A percentile compares a stretch with the other conserved stretches of the same genome.
Conservation (phyloP, 2,113 vertebrate species). For the Eptesicus fuscus region DNA sequence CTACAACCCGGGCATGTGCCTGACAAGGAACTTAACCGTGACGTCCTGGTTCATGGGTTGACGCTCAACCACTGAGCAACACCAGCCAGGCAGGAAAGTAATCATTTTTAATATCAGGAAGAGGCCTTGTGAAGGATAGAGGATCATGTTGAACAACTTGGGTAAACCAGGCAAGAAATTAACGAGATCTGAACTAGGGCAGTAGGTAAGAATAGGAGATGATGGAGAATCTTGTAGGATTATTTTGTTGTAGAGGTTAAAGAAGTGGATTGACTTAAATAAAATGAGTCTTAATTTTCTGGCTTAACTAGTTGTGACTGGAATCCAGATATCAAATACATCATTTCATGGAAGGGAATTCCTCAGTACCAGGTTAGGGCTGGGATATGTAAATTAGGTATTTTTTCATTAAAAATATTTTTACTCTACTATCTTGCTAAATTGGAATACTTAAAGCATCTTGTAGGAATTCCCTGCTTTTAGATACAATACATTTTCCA, state of each 20-base stretch:
- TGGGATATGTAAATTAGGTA: background rate
- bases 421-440: background rate
- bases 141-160: background rate
- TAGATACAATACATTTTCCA: background rate
- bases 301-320: background rate
- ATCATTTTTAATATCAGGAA: background rate
- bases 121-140: background rate
- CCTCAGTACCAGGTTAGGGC: background rate
- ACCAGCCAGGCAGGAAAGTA: background rate
- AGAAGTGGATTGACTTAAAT: background rate
- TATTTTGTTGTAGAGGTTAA: background rate
- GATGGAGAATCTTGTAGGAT: background rate
- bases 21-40: too few relatives aligned
- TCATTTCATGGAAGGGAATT: background rate
- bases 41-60: too few relatives aligned
- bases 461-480: background rate
- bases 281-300: background rate
- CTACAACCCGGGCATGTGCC: too few relatives aligned
- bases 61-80: too few relatives aligned
- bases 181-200: background rate
- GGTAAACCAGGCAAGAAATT: background rate
- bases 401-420: slow-evolving; percentile 12
- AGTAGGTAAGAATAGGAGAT: background rate
- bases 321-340: background rate
- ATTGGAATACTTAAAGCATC: background rate